Base-by-base conservation (phyloP, 2,113 vertebrate genomes). In the Sinocyclocheilus rhinocerous region DNA sequence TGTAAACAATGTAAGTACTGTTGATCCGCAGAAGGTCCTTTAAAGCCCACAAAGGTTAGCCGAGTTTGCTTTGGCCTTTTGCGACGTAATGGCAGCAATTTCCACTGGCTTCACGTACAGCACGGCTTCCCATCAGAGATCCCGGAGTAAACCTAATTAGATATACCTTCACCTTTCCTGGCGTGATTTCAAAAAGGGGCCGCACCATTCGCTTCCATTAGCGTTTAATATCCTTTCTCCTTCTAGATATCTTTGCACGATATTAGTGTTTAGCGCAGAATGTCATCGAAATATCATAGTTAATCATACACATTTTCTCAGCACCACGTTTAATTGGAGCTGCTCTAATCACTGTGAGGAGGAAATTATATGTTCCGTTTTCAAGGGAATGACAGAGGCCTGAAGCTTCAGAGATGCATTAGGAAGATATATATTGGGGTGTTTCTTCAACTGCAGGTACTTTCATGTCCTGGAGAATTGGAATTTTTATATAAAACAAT, bases 71-170 rank as follows among this genome's bases (percentile, higher is more conserved):
- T 42, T 78, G 72, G 87, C 83, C 87, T 87, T 84, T 75, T 36
- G 52, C 61, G 26, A 84, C 80, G 36, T 82, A 88, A 87, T 84
- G 75, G 87, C 88, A 85, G 79, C 85, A 84, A 88, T 88, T 89
- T 91, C 81, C 84, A 87, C 26, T 29, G 20, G 61, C 83, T 72
- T 55, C 78, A 33, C 80, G 76, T 84, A 67, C 73, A 24, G 65
- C 88, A 81, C 26, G 15, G n/a, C 76, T 84, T 80, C 72, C 84
- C 73, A 73, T 76, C 83, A 77, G 85, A 90, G 87, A 90, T 90
- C 88, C 85, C 85, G 87, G 85, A 82, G 88, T 87, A 90, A 92
- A 90, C 86, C 85, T 90, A 90, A 92, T 92, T 88, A 88, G 90
- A 89, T 87, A 86, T 87, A 87, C 84, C 88, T 81, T 91, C 79